Evolutionary conservation across 1,140 invertebrate genomes (phyloP), one percentile per base, ranked within the genome.

Genomic region (Sweltsa coloradensis): DNA sequence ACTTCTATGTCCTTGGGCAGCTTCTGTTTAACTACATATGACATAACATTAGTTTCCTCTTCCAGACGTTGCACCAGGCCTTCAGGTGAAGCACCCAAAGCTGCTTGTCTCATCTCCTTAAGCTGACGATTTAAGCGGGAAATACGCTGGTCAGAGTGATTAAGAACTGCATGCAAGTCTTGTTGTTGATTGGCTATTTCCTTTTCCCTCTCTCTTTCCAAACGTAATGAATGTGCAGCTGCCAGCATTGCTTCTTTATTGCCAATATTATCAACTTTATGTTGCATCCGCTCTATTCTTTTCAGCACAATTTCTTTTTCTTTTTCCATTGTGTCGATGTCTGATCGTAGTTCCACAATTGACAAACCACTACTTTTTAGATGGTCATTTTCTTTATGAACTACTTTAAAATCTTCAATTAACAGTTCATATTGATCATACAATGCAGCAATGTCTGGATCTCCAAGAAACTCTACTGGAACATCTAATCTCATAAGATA

Each of bases 271-370:
- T 26, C 51, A 51, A 73, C 72, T 66, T 79, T 80, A 57, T 74
- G 70, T 45, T 79, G 74, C 14, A 84, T 67, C 53, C 81, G 71
- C 55, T 86, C 83, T 51, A 88, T 79, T 47, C 85, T 72, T 53
- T 78, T 76, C 46, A 68, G 53, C 11, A 82, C 67, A 55, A 85
- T 80, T 58, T 90, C 85, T 60, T 81, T 83, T 62, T 92, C 88
- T 23, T 84, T 79, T 54, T 89, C 85, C 85, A 92, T 90, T 27
- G 85, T 78, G 56, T 78, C 74, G 7, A 89, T 79, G 59, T 90
- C 86, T 53, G 79, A 78, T 37, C 62, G 51, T 45, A 69, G 57
- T 51, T 68, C 65, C 5, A 57, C 50, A 3, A 72, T 75, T 19
- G 70, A 75, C 55, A 70, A 71, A 0, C 73, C 69, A 53, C 70